A percentile compares a stretch with the other conserved stretches of the same genome.
Evolutionary conservation across 2,888 invertebrate genomes (phyloP).

Genomic region (Zonitis immaculata): DNA sequence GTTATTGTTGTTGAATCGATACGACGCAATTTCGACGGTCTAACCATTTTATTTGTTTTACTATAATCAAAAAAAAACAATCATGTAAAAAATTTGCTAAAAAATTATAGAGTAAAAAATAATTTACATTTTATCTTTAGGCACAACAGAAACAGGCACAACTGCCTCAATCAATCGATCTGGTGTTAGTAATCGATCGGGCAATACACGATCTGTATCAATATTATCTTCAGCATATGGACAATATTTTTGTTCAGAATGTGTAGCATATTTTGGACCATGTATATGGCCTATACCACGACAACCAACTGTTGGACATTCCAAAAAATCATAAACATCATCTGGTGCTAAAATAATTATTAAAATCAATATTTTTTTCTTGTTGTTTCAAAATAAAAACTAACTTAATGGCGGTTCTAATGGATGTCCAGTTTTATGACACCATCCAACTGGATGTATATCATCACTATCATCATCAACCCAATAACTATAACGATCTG

Average conservation of each 20-base stretch:
- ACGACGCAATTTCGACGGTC: conserved; percentile 39
- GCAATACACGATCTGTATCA: conserved; percentile 48
- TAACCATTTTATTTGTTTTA: conserved; percentile 37
- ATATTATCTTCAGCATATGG: conserved; percentile 65
- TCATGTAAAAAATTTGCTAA: conserved; percentile 1
- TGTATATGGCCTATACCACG: conserved; percentile 84
- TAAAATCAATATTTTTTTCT: background rate
- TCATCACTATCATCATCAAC: conserved; percentile 87
- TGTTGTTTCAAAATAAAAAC: conserved; percentile 36
- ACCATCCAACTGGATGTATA: conserved; percentile 90
- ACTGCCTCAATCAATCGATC: conserved; percentile 45
- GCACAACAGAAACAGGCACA: conserved; percentile 45
- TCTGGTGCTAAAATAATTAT: conserved; percentile 55
- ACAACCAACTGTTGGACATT: conserved; percentile 83
- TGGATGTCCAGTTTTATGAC: conserved; percentile 81
- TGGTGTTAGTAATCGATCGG: conserved; percentile 52
- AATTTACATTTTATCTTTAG: conserved; percentile 41
- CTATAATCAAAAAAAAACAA: conserved; percentile 22
- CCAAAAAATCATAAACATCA: conserved; percentile 57
- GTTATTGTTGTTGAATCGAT: conserved; percentile 17
- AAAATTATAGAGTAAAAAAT: background rate
- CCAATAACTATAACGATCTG: conserved; percentile 78
- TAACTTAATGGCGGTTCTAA: conserved; percentile 78
- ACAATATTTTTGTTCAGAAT: conserved; percentile 67
- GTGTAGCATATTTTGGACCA: conserved; percentile 70